Conservation (phyloP, 2,113 vertebrate species). For the Callipepla californica region DNA sequence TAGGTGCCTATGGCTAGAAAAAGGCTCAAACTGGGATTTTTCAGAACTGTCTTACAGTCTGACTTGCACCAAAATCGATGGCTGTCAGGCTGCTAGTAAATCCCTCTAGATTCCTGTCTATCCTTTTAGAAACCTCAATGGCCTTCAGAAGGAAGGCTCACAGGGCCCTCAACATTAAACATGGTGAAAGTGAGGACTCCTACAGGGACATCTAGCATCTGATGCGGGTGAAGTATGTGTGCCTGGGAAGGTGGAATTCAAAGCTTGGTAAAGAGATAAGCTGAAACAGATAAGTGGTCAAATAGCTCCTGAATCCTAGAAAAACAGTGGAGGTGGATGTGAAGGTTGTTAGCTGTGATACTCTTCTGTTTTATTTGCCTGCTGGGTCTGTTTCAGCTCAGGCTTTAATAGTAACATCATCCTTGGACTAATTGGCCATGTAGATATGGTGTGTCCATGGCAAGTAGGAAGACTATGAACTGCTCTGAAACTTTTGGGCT, state of each 20-base stretch:
- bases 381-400: not conserved
- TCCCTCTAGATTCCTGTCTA: not conserved
- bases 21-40: not conserved
- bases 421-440: not conserved
- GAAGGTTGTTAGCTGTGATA: not conserved
- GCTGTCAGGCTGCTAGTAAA: not conserved
- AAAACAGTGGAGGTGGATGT: not conserved
- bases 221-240: not conserved
- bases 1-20: constrained; percentile 7
- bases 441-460: not conserved
- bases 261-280: not conserved
- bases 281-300: not conserved
- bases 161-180: not conserved
- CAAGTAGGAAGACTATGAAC: not conserved
- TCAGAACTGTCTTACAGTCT: not conserved
- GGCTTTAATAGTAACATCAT: not conserved
- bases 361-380: not conserved
- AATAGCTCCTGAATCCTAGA: not conserved
- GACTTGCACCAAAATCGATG: not conserved
- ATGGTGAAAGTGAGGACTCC: not conserved
- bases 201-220: not conserved
- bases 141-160: not conserved
- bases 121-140: not conserved
- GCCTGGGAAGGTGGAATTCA: not conserved
- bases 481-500: not conserved